Evolutionary conservation across 2,113 vertebrate species (phyloP).

Genomic region (Toxotes chatareus): DNA sequence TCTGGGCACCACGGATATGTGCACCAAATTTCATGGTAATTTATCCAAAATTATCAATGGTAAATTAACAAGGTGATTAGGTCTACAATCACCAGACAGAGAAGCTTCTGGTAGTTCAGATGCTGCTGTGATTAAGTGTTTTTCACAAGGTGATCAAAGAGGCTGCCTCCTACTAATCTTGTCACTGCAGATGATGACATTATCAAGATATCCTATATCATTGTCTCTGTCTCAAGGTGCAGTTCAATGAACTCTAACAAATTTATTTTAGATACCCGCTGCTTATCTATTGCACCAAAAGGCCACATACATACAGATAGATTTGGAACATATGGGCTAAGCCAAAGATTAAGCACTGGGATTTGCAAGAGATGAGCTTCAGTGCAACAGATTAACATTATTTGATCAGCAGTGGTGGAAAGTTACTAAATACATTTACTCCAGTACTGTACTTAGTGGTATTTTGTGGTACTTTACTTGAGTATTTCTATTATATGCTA

Average conservation of each 20-base stretch:
- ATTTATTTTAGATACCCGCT: slow-evolving; percentile 23
- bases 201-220: slow-evolving; percentile 39
- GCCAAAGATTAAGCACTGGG: slow-evolving; percentile 59
- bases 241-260: slow-evolving; percentile 46
- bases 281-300: slow-evolving; percentile 33
- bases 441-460: background rate
- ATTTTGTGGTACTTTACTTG: background rate
- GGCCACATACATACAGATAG: slow-evolving; percentile 24
- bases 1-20: background rate
- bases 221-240: slow-evolving; percentile 45
- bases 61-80: no score
- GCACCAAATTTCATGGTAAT: background rate
- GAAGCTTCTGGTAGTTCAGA: slow-evolving; percentile 31
- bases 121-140: slow-evolving; percentile 62
- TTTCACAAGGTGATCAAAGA: slow-evolving; percentile 47
- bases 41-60: background rate
- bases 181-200: slow-evolving; percentile 48
- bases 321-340: slow-evolving; percentile 56
- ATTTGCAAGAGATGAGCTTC: slow-evolving; percentile 71
- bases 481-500: background rate
- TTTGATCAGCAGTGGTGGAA: slow-evolving; percentile 38
- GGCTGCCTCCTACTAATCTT: slow-evolving; percentile 40
- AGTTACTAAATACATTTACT: slow-evolving; percentile 19
- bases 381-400: slow-evolving; percentile 65
- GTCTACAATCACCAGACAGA: background rate